Evolutionary conservation across 2,113 vertebrate species (phyloP).

Genomic region (Setophaga petechia): DNA sequence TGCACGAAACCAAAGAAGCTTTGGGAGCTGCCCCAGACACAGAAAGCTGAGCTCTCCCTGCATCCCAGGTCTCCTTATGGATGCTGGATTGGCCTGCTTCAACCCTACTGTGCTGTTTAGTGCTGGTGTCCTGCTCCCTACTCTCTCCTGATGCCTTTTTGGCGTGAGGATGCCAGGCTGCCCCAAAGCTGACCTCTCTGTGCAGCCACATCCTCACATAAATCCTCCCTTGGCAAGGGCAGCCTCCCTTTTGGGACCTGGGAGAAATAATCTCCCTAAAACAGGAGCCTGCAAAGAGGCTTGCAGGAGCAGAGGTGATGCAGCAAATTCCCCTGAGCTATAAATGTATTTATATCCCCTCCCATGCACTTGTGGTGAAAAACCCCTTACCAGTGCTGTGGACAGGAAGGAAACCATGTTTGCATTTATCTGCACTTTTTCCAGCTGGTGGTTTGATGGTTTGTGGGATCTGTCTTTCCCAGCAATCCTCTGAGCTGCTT

Average conservation of each 20-base stretch:
- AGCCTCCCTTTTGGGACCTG: accelerated
- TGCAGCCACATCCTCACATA: background rate
- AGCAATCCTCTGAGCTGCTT: background rate
- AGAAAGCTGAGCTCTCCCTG: background rate
- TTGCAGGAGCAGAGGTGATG: background rate
- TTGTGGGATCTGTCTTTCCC: background rate
- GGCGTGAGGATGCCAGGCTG: background rate
- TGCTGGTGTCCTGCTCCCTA: background rate
- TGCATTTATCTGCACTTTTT: background rate
- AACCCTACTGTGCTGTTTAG: background rate
- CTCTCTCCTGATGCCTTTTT: background rate
- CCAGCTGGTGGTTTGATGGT: background rate
- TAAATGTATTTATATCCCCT: background rate
- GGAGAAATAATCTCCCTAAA: background rate
- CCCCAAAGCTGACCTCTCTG: background rate
- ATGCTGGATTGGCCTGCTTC: background rate
- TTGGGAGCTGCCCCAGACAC: background rate
- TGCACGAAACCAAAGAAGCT: background rate
- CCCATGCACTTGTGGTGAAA: background rate
- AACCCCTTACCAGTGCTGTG: background rate
- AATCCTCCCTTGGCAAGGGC: background rate
- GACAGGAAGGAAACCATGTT: background rate
- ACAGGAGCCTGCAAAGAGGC: background rate
- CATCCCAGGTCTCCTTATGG: background rate
- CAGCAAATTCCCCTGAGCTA: background rate